Evolutionary conservation across 2,888 invertebrate species (phyloP), one percentile per base, ranked within the genome.

Genomic region (Clepsis dumicolana): DNA sequence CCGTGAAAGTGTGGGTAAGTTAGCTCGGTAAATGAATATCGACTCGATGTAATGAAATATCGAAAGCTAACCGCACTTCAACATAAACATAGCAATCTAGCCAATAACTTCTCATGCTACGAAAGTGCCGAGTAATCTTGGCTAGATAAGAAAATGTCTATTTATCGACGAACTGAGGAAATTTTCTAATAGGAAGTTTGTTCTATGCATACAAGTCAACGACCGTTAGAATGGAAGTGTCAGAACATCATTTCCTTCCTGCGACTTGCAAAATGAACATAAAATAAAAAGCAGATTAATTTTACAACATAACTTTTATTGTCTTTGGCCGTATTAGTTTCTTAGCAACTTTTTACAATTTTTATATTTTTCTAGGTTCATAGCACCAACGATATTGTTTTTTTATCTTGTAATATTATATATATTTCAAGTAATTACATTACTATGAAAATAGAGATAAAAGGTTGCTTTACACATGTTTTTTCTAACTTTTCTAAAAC

Each of bases 41-140:
- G 41, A 56, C 71, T 69, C 68, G 57, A 73, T 71, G 64, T 73
- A 72, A 71, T 61, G 64, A 41, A 72, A 70, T 71, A 72, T 75
- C 68, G 76, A 77, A 75, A 77, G 75, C 68, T 72, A 75, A 77
- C 77, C 77, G 62, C 75, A 72, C 62, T 44, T 53, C 70, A 70
- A 57, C 71, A 70, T 71, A 70, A 73, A 73, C 72, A 71, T 70
- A 71, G 68, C 72, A 73, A 74, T 75, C 67, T 57, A 63, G 48
- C 52, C 50, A 70, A 70, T 70, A 66, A 61, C 59, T 52, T 25
- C 52, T n/a, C 50, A 38, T 53, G 48, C 50, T 18, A 61, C 27
- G 65, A 70, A 63, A 71, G 68, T 59, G 65, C 56, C 32, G 44
- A 41, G 65, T 60, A 60, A 67, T 67, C 48, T 18, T 53, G 59